Evolutionary conservation across 1,140 invertebrate species (phyloP).

Genomic region (Orius laevigatus): DNA sequence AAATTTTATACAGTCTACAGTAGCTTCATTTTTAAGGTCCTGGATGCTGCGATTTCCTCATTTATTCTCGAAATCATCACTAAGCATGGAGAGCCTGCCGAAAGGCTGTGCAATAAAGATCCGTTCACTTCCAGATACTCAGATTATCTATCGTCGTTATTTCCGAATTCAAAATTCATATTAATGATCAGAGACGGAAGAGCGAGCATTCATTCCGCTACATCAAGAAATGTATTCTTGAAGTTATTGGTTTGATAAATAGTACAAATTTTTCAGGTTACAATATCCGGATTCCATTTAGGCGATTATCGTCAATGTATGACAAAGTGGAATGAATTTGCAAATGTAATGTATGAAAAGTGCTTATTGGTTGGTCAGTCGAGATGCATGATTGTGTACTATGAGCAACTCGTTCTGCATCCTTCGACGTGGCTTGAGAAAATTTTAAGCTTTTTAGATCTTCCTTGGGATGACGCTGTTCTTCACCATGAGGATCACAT

Average conservation of each 20-base stretch:
- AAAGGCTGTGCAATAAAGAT: slow-evolving; percentile 94
- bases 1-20: too few relatives aligned
- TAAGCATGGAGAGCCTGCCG: slow-evolving; percentile 84
- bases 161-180: slow-evolving; percentile 77
- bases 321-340: slow-evolving; percentile 90
- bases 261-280: slow-evolving; percentile 44
- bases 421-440: slow-evolving; percentile 77
- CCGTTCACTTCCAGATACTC: slow-evolving; percentile 93
- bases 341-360: slow-evolving; percentile 86
- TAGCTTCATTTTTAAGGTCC: slow-evolving; percentile 47
- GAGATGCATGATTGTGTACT: slow-evolving; percentile 76
- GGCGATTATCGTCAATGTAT: slow-evolving; percentile 84
- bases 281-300: slow-evolving; percentile 94
- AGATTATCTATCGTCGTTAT: slow-evolving; percentile 45
- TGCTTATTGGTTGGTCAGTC: slow-evolving; percentile 72
- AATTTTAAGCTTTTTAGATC: slow-evolving; percentile 78
- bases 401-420: slow-evolving; percentile 92
- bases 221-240: slow-evolving; percentile 67
- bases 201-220: slow-evolving; percentile 94
- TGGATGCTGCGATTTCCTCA: slow-evolving; percentile 87
- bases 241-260: background rate
- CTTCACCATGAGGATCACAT: slow-evolving; percentile 95
- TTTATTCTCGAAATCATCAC: slow-evolving; percentile 95
- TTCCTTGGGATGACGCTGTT: slow-evolving; percentile 91
- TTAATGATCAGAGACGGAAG: slow-evolving; percentile 96